Conservation (phyloP, 2,113 vertebrate genomes). For the Rana temporaria region DNA sequence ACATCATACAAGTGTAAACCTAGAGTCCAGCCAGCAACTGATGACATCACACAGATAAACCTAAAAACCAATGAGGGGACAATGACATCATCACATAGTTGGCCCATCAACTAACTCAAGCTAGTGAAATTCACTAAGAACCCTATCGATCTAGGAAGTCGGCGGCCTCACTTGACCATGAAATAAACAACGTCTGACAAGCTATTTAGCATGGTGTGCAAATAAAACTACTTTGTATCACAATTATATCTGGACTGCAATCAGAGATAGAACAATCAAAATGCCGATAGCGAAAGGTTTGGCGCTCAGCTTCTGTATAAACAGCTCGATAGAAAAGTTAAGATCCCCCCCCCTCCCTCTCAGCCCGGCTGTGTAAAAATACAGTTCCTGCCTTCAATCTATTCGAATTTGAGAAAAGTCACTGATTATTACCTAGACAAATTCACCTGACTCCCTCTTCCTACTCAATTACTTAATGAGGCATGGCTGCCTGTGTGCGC, state of each 20-base stretch:
- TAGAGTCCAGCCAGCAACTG: too few relatives aligned
- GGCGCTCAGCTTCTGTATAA: constrained; percentile 63
- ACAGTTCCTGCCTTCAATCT: constrained; percentile 55
- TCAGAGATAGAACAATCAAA: constrained; percentile 62
- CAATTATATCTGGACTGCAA: constrained; percentile 29
- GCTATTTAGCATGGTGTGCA: not conserved
- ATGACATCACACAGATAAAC: too few relatives aligned
- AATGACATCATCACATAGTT: too few relatives aligned
- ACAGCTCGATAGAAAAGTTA: constrained; percentile 61
- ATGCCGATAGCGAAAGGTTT: constrained; percentile 59
- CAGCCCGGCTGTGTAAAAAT: constrained; percentile 27
- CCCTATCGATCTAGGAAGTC: too few relatives aligned
- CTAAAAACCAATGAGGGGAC: too few relatives aligned
- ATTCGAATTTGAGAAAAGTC: constrained; percentile 60
- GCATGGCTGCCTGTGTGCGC: constrained; percentile 42
- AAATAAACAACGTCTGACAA: too few relatives aligned
- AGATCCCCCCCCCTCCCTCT: constrained; percentile 23
- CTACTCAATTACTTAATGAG: constrained; percentile 59
- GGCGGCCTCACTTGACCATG: too few relatives aligned
- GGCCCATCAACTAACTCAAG: too few relatives aligned
- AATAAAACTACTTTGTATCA: not conserved
- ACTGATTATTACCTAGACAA: constrained; percentile 61
- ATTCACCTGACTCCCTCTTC: constrained; percentile 55
- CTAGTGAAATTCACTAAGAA: too few relatives aligned
- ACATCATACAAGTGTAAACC: too few relatives aligned